These are phyloP conservation scores for Lepus townsendii DNA, from an alignment of 2,797 vertebrate genomes.

Conservation along the genomic window DNA sequence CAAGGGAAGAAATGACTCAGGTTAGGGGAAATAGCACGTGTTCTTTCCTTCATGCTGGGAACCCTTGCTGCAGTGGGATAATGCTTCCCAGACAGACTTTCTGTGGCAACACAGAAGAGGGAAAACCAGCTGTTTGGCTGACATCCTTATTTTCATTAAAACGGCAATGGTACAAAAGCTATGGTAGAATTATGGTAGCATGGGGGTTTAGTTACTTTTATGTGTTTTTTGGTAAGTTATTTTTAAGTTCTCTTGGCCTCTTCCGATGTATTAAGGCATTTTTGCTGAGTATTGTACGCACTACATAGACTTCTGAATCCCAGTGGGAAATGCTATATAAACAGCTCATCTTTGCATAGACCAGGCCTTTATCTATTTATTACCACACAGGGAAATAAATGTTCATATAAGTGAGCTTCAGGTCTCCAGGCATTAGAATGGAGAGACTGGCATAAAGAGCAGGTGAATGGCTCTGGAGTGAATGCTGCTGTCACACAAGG, in stretches of 20 bases:
- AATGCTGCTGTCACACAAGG: too few species aligned
- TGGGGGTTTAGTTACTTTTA: conserved; percentile 13
- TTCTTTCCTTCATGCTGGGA: background rate
- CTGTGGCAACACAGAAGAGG: background rate
- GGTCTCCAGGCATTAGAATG: conserved; percentile 31
- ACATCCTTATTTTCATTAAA: conserved; percentile 55
- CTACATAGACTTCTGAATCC: background rate
- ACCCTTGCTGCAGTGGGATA: background rate
- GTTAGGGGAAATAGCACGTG: background rate
- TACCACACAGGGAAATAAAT: background rate
- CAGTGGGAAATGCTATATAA: background rate
- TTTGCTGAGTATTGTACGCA: background rate
- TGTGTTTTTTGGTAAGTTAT: conserved; percentile 27
- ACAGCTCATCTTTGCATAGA: conserved; percentile 34
- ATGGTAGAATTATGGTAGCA: background rate
- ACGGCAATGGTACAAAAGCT: background rate
- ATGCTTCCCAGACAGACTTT: background rate
- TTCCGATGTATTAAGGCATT: conserved; percentile 23
- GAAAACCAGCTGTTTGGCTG: background rate
- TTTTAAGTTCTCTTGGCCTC: conserved; percentile 62
- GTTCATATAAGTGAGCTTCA: background rate
- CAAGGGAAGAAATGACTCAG: conserved; percentile 10
- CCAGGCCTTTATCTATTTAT: background rate
- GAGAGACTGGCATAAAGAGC: background rate
- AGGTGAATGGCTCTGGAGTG: background rate